Base-by-base conservation (phyloP, 2,113 vertebrate genomes). In the Pelecanoides urinatrix region DNA sequence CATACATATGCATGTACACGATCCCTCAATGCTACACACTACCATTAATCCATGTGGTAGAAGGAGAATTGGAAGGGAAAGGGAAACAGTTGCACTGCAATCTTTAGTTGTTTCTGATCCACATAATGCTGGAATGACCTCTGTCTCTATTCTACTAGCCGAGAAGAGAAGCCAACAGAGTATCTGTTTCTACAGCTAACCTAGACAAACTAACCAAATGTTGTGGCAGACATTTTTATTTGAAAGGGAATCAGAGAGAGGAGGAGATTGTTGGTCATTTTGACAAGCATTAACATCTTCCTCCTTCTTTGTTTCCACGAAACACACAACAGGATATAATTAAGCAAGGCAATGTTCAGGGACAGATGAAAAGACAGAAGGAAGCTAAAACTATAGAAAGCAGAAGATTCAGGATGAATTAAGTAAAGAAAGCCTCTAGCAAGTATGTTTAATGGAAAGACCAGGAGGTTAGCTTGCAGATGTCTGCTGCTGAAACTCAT, bases 341-440 rank as follows among this genome's bases (percentile, higher is more conserved):
- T 97, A 97, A 84, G 56, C 79, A 85, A 58, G 29, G 85, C 82
- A 95, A 85, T 90, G 74, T 94, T 88, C 88, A 90, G n/a, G n/a
- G 45, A 94, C 71, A 90, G 65, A 93, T 50, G 74, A 96, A 90
- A 92, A 91, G 71, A 93, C 68, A 96, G 61, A 92, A 92, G 82
- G 75, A 93, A 87, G 83, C 14, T 84, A 67, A 70, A 85, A 83
- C 66, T 80, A 82, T 47, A 86, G 77, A 94, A 95, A 86, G 59
- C 77, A 90, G 77, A 81, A 36, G n/a, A 94, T 67, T 94, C 72
- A 49, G 20, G 86, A 15, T 50, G 50, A 91, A 89, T 88, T 87
- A 94, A 96, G 94, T 75, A 86, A 80, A 94, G 79, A 67, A 66
- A 84, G 68, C 40, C 81, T 88, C 49, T 53, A 91, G 70, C 68